Evolutionary conservation across 2,113 vertebrate genomes (phyloP).

Genomic region (Dromas ardeola): DNA sequence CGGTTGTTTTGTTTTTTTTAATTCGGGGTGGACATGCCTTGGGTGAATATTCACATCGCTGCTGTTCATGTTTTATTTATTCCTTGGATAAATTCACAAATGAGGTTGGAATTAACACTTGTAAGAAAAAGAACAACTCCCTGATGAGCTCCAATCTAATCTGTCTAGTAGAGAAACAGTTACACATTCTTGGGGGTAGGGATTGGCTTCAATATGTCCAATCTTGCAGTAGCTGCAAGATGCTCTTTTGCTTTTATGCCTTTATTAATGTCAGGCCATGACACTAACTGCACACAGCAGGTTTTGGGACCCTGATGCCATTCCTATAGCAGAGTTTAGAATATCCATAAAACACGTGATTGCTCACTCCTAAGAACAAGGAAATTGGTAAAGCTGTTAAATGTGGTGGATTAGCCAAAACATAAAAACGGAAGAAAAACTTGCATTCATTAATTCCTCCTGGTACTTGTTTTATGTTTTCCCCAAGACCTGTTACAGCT

Average conservation of each 20-base stretch:
- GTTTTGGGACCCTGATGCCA: constrained; percentile 38
- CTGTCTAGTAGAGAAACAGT: background rate
- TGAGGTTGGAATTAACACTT: background rate
- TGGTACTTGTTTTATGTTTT: constrained; percentile 31
- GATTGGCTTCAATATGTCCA: background rate
- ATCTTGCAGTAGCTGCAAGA: background rate
- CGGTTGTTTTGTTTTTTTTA: too few relatives aligned
- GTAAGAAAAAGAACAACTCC: background rate
- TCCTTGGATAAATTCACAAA: background rate
- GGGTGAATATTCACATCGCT: background rate
- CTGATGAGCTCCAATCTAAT: background rate
- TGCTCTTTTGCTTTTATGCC: constrained; percentile 52
- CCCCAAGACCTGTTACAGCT: background rate
- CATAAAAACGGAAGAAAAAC: background rate
- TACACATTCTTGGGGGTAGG: background rate
- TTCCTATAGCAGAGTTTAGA: constrained; percentile 34
- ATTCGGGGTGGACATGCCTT: background rate
- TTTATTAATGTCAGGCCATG: constrained; percentile 53
- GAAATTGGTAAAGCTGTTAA: constrained; percentile 55
- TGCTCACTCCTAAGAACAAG: background rate
- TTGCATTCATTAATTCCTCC: background rate
- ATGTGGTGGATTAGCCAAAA: constrained; percentile 43
- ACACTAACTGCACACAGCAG: constrained; percentile 31
- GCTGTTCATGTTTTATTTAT: background rate
- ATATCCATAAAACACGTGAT: constrained; percentile 16